phyloP scores from a whole-genome alignment of 2,113 vertebrate genomes.

The Aleadryas rufinucha region DNA sequence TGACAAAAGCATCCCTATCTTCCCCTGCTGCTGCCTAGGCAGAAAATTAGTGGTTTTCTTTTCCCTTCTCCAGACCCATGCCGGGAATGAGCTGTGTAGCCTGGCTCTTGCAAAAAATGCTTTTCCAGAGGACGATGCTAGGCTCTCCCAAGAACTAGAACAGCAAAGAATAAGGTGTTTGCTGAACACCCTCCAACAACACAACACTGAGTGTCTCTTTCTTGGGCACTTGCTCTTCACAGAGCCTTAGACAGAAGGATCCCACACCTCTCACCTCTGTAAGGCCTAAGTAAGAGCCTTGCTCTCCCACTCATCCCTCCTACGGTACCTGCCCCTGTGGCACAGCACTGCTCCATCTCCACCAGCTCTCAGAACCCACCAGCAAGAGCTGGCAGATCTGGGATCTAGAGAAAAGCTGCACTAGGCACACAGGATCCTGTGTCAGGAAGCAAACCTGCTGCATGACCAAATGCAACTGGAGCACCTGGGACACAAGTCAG shows the following conservation, averaged over 20 bases:
- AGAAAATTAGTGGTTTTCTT: neutral
- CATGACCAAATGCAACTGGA: neutral
- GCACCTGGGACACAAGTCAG: neutral
- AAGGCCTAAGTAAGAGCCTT: neutral
- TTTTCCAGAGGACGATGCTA: neutral
- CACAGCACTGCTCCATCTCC: neutral
- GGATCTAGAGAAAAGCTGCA: neutral
- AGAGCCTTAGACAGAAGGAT: neutral
- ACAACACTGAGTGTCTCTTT: neutral
- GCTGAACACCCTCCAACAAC: neutral
- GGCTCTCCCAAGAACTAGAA: neutral
- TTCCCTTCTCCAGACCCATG: neutral
- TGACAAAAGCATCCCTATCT: neutral
- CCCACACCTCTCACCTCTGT: neutral
- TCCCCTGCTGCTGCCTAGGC: neutral
- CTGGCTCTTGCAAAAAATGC: neutral
- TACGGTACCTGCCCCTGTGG: neutral
- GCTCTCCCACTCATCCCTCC: neutral
- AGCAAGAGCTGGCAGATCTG: neutral
- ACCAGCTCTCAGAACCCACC: fast-evolving
- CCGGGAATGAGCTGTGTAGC: neutral
- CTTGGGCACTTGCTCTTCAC: neutral
- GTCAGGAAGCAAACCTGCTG: neutral
- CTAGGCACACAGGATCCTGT: neutral
- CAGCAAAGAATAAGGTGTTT: neutral